Conservation (phyloP, 2,888 invertebrate species). For the Lasioglossum oenotherae region DNA sequence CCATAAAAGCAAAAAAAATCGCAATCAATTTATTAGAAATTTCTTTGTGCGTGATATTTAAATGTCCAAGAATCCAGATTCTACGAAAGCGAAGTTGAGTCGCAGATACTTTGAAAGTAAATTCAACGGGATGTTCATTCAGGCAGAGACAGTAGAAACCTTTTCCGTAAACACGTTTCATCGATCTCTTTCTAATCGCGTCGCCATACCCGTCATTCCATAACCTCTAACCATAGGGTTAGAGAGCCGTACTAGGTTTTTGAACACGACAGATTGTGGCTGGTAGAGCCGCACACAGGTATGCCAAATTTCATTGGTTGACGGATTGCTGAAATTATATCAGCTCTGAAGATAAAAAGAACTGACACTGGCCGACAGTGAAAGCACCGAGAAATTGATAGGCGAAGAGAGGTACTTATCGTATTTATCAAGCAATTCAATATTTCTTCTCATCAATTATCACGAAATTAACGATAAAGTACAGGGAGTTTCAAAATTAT, state of each 20-base stretch:
- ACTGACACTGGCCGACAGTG: not conserved
- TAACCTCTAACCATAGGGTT: too few relatives aligned
- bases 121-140: not conserved
- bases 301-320: not conserved
- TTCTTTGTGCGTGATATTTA: not conserved
- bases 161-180: not conserved
- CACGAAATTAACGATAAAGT: not conserved
- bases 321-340: not conserved
- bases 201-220: not conserved
- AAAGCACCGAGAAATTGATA: not conserved
- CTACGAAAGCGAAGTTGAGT: not conserved
- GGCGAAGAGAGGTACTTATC: not conserved
- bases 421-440: not conserved
- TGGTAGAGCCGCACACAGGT: not conserved
- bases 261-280: not conserved
- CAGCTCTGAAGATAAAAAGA: not conserved
- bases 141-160: not conserved
- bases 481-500: not conserved
- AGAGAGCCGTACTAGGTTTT: not conserved
- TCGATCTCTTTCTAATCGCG: constrained; percentile 7
- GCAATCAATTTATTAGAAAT: not conserved
- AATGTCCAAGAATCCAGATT: not conserved
- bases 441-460: not conserved
- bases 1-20: not conserved
- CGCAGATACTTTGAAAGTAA: not conserved